phyloP scores from a whole-genome alignment of 64 coral and sea anemone species.

The Actinia equina region DNA sequence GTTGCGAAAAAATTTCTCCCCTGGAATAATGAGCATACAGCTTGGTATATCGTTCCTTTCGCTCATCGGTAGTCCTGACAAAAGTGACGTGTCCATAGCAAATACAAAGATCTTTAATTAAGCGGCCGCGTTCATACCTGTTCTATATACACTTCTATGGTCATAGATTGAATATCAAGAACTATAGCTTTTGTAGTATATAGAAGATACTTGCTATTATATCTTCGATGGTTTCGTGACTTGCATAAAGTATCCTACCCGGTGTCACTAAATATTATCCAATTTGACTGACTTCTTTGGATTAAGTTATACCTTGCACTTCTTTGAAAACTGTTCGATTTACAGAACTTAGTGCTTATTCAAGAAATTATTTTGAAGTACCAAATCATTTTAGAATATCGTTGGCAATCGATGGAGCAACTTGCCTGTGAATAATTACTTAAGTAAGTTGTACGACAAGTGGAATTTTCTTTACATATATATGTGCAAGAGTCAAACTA shows the following conservation, averaged over 20 bases:
- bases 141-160: background rate
- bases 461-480: background rate
- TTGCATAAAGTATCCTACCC: background rate
- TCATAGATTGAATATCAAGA: too few relatives aligned
- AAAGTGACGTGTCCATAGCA: background rate
- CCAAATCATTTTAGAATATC: background rate
- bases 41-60: background rate
- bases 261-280: background rate
- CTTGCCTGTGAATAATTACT: background rate
- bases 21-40: background rate
- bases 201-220: background rate
- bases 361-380: too few relatives aligned
- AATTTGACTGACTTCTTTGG: background rate
- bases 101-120: too few relatives aligned
- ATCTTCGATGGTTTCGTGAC: background rate
- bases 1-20: background rate
- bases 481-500: background rate
- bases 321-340: background rate
- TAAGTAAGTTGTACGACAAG: background rate
- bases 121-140: background rate
- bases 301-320: background rate
- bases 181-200: background rate
- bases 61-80: background rate
- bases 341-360: background rate
- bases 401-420: background rate